A percentile compares a stretch with the other conserved stretches of the same genome.
Conservation (phyloP, 2,113 vertebrate genomes). For the Neodontobutis hainanensis region DNA sequence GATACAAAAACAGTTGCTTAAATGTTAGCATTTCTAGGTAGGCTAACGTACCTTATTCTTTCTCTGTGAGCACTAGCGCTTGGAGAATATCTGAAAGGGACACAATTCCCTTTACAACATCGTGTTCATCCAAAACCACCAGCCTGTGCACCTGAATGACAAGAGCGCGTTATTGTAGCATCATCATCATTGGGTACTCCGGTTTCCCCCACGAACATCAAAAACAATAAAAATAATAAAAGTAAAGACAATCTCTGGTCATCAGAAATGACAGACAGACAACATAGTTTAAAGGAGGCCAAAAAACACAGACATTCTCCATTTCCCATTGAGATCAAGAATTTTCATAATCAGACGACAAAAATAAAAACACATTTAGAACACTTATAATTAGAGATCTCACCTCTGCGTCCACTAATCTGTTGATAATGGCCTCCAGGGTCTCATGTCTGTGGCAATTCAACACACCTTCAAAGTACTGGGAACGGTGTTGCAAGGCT, state of each 20-base stretch:
- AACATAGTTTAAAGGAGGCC: too few relatives aligned
- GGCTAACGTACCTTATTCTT: conserved; percentile 57
- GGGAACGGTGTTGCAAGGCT: conserved; percentile 93
- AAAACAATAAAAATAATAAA: too few relatives aligned
- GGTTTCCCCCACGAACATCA: too few relatives aligned
- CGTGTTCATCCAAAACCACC: conserved; percentile 92
- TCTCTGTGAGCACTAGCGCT: conserved; percentile 87
- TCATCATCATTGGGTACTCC: too few relatives aligned
- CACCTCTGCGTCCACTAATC: conserved; percentile 97
- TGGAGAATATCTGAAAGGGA: conserved; percentile 96
- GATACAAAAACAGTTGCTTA: too few relatives aligned
- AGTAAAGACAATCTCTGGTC: too few relatives aligned
- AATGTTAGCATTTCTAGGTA: too few relatives aligned
- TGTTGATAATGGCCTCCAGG: conserved; percentile 92
- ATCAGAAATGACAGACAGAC: too few relatives aligned
- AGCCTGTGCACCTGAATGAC: conserved; percentile 89
- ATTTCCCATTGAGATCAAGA: too few relatives aligned
- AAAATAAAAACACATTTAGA: too few relatives aligned
- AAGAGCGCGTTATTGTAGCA: not conserved
- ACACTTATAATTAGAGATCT: not conserved
- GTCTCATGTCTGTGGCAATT: conserved; percentile 92
- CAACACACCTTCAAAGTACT: conserved; percentile 96
- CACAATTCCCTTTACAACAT: conserved; percentile 94
- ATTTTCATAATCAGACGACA: too few relatives aligned
- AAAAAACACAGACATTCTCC: too few relatives aligned